Percentiles rank a stretch among this genome's conserved stretches.
Evolutionary conservation across 2,797 vertebrate species (phyloP).

Genomic region (Galagoides demidoff): DNA sequence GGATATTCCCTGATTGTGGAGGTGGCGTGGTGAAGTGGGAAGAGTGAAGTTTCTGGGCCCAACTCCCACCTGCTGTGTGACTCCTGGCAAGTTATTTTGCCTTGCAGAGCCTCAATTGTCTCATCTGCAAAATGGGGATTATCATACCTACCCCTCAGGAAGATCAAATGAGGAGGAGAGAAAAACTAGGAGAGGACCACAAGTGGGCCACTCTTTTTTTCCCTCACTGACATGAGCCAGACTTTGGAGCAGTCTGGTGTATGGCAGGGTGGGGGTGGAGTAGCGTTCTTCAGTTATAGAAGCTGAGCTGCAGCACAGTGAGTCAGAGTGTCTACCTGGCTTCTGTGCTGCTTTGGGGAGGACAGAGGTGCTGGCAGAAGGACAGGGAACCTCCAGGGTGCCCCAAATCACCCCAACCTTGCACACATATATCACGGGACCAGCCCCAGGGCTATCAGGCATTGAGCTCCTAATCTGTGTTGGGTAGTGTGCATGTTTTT

Average conservation of each 20-base stretch:
- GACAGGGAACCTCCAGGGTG: background rate
- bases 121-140: background rate
- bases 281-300: background rate
- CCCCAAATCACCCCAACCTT: background rate
- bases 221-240: background rate
- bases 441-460: background rate
- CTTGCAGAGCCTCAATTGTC: background rate
- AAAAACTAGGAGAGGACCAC: background rate
- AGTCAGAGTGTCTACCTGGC: background rate
- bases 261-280: background rate
- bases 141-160: background rate
- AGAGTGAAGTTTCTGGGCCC: background rate
- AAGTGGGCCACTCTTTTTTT: background rate
- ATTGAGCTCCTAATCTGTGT: rapidly evolving
- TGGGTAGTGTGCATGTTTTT: background rate
- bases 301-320: background rate
- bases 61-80: background rate
- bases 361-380: background rate
- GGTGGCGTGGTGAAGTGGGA: background rate
- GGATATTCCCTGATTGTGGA: background rate
- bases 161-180: background rate
- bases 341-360: background rate
- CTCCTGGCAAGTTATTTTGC: background rate
- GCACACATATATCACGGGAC: background rate
- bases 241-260: background rate